Evolutionary conservation across 2,113 vertebrate genomes (phyloP).

Genomic region (Halcyon senegalensis): DNA sequence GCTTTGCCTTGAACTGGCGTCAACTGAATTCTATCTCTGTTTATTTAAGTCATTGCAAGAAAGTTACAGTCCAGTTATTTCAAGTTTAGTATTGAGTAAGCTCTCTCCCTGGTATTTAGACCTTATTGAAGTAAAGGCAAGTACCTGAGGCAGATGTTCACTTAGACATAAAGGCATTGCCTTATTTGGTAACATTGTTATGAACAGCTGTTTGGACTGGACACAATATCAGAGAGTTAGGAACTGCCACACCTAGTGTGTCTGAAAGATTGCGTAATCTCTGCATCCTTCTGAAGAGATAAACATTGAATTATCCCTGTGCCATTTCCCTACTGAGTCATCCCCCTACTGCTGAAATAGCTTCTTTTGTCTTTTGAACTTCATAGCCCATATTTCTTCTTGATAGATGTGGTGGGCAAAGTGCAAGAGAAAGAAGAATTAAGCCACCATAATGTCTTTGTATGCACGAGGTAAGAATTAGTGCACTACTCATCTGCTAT

Average conservation of each 20-base stretch:
- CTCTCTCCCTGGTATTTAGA: not conserved
- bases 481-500: not conserved
- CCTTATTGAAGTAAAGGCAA: not conserved
- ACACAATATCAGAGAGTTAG: not conserved
- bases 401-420: not conserved
- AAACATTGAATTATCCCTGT: not conserved
- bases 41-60: not conserved
- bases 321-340: constrained; percentile 34
- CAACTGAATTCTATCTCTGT: not conserved
- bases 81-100: not conserved
- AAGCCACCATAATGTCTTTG: not conserved
- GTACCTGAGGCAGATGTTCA: not conserved
- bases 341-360: not conserved
- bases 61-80: not conserved
- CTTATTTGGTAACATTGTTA: not conserved
- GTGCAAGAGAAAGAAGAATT: not conserved
- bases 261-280: not conserved
- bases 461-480: not conserved
- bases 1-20: not conserved
- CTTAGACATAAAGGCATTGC: not conserved
- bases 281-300: not conserved
- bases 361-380: not conserved
- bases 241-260: not conserved
- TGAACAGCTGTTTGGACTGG: not conserved
- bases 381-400: not conserved